Evolutionary conservation across 2,888 invertebrate species (phyloP), one percentile per base, ranked within the genome.

Genomic region (Mermis nigrescens): DNA sequence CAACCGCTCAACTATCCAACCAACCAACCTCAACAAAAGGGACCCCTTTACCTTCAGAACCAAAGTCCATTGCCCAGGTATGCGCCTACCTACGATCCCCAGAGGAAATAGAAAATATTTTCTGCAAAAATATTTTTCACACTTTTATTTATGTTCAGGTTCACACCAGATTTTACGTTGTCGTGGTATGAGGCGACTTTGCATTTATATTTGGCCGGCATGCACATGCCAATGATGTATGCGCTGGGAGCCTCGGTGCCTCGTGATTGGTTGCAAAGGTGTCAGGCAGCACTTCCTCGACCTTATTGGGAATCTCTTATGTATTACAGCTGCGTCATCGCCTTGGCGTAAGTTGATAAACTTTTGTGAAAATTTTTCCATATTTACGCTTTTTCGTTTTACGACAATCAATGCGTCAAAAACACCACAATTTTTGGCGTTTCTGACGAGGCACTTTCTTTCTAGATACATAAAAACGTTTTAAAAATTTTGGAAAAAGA

Each of bases 161-260:
- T 86, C 72, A 86, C 86, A 0, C 85, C 89, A 0, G 89, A 89
- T 75, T 86, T 88, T 70, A 85, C 87, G 0, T 75, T 85, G 67
- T 80, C 85, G 0, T 80, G 83, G 63, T 80, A 87, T 46, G 80
- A 82, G 62, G 73, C 76, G 22, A 68, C 70, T 56, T 68, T 77
- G 56, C 74, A 75, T 57, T 64, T 77, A 31, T 75, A 75, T 62
- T 68, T 70, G 65, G 68, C 69, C 58, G 71, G 70, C 66, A 73
- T 69, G 57, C 66, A 66, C 19, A 65, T 67, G 19, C 67, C 72
- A 3, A 71, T 70, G 69, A 58, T 68, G 72, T 86, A 83, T 70
- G 80, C 82, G 0, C 73, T 87, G 62, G 78, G 82, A 55, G 83
- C 84, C 2, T 81, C 81, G 61, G 75, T 82, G 62, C 82, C 80